Conservation (phyloP, 2,888 invertebrate species). For the Laspeyria flexula region DNA sequence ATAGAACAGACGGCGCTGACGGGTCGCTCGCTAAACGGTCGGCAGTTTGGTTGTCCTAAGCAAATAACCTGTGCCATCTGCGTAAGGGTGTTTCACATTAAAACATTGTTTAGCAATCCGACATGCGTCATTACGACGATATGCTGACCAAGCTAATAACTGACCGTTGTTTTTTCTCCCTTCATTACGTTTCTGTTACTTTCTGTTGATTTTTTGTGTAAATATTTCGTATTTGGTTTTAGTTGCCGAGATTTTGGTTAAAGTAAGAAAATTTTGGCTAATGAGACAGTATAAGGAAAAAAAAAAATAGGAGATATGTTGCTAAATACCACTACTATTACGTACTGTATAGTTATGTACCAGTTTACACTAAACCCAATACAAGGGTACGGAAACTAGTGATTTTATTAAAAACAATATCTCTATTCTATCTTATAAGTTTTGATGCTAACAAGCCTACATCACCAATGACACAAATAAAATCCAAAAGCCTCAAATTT, state of each 20-base stretch:
- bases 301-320: too few relatives aligned
- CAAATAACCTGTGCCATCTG: slow-evolving; percentile 78
- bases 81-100: slow-evolving; percentile 80
- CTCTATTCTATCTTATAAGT: too few relatives aligned
- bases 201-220: slow-evolving; percentile 18
- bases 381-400: too few relatives aligned
- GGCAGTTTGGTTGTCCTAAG: slow-evolving; percentile 83
- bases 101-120: slow-evolving; percentile 80
- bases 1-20: slow-evolving; percentile 35
- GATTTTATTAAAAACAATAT: too few relatives aligned
- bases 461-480: too few relatives aligned
- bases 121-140: slow-evolving; percentile 76
- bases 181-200: slow-evolving; percentile 53
- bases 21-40: slow-evolving; percentile 77
- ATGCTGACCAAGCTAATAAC: slow-evolving; percentile 67
- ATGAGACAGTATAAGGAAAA: not conserved
- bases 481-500: too few relatives aligned
- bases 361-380: too few relatives aligned
- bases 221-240: slow-evolving; percentile 4
- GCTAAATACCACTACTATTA: too few relatives aligned
- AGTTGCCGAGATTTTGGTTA: too few relatives aligned
- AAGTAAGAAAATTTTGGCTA: not conserved
- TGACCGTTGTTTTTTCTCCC: slow-evolving; percentile 62
- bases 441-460: too few relatives aligned
- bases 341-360: too few relatives aligned